Evolutionary conservation across 2,797 vertebrate genomes (phyloP).

Genomic region (Enteromius treurensis): DNA sequence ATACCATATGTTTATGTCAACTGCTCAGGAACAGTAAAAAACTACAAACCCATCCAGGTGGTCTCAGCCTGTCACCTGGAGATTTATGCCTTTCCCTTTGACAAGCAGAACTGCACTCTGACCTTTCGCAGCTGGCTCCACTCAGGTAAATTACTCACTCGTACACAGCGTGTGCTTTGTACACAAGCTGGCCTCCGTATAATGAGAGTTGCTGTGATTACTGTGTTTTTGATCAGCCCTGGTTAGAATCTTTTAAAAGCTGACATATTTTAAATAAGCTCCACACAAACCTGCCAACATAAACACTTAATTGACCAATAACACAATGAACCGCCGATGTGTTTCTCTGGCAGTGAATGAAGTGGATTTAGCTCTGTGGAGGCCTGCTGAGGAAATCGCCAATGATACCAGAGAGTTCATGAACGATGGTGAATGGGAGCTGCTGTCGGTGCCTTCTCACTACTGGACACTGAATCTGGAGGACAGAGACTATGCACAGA

Average conservation of each 20-base stretch:
- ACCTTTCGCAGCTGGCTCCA: conserved; percentile 88
- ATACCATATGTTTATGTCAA: conserved; percentile 87
- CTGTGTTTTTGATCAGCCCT: conserved; percentile 26
- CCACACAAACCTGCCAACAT: background rate
- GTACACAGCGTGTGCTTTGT: conserved; percentile 1
- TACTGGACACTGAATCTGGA: conserved; percentile 76
- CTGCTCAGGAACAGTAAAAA: conserved; percentile 83
- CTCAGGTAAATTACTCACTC: conserved; percentile 75
- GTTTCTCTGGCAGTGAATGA: conserved; percentile 78
- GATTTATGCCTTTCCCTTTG: conserved; percentile 87
- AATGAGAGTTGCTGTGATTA: conserved; percentile 31
- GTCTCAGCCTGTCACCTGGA: conserved; percentile 83
- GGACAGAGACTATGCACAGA: conserved; percentile 80
- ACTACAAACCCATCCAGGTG: conserved; percentile 85
- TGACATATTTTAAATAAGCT: conserved; percentile 27
- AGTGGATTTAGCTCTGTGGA: conserved; percentile 83
- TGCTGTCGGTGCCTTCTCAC: conserved; percentile 81
- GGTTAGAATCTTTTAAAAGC: conserved; percentile 28
- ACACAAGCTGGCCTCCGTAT: conserved; percentile 22
- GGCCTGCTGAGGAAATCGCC: conserved; percentile 77
- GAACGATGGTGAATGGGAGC: conserved; percentile 88
- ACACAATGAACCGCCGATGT: conserved; percentile 5
- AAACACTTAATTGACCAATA: conserved; percentile 20
- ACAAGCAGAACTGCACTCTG: conserved; percentile 88
- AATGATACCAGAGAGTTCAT: conserved; percentile 80